Percentiles rank a stretch among this genome's conserved stretches.
Evolutionary conservation across 2,113 vertebrate genomes (phyloP).

Genomic region (Microtus pennsylvanicus): DNA sequence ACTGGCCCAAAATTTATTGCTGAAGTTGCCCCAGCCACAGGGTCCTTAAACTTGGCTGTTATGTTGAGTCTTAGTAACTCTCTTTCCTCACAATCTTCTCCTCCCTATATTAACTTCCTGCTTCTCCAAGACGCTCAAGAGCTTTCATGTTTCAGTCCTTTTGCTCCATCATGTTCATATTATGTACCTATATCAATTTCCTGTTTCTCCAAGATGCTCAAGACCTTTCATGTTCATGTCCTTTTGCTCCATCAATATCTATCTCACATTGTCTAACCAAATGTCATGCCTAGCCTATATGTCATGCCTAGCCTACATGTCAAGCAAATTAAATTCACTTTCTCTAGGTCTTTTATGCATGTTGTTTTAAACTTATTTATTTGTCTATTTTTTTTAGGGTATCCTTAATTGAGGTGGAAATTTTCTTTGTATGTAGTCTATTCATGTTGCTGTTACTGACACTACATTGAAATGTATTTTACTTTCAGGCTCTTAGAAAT

Average conservation of each 20-base stretch:
- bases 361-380: neutral
- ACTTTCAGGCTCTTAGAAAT: neutral
- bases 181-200: neutral
- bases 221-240: neutral
- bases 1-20: neutral
- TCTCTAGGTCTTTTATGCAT: neutral
- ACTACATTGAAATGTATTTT: neutral
- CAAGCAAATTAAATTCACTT: neutral
- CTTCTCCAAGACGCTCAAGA: neutral
- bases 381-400: neutral
- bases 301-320: neutral
- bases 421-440: neutral
- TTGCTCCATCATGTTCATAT: too few species aligned
- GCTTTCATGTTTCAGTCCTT: neutral
- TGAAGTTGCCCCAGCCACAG: neutral
- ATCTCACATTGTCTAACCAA: fast-evolving
- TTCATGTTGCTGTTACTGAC: neutral
- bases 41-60: neutral
- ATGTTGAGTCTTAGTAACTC: neutral
- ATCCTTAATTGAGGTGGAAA: neutral
- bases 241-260: neutral
- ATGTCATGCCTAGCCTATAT: neutral
- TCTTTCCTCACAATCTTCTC: neutral
- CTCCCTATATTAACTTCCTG: neutral
- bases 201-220: neutral